These are phyloP conservation scores for Eubasilissa splendida DNA, from an alignment of 2,888 invertebrate species.

Conservation along the genomic window DNA sequence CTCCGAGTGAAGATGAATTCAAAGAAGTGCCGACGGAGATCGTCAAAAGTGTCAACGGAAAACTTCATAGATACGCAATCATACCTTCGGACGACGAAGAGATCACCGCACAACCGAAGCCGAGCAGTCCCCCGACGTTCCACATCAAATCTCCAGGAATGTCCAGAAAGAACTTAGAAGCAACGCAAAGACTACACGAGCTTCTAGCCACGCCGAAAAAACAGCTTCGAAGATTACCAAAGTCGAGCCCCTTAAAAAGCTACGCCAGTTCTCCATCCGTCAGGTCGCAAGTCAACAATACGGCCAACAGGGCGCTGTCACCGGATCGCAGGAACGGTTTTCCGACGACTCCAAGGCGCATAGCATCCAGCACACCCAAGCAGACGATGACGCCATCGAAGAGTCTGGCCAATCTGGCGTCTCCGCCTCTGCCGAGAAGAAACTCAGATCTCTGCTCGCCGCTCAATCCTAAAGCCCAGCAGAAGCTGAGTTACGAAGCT, in stretches of 20 bases:
- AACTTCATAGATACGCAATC: constrained; percentile 73
- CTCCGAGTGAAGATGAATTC: constrained; percentile 70
- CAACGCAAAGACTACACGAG: constrained; percentile 85
- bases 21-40: constrained; percentile 74
- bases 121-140: constrained; percentile 56
- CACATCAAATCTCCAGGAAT: constrained; percentile 64
- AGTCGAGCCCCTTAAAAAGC: constrained; percentile 63
- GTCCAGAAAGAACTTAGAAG: constrained; percentile 76
- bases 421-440: constrained; percentile 59
- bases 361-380: constrained; percentile 68
- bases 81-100: constrained; percentile 74
- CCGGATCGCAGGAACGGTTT: constrained; percentile 58
- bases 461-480: constrained; percentile 72
- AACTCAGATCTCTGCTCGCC: constrained; percentile 61
- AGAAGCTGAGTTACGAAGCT: constrained; percentile 72
- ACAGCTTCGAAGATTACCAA: constrained; percentile 62
- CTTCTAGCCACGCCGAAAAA: constrained; percentile 82
- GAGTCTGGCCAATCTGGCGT: constrained; percentile 69
- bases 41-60: constrained; percentile 78
- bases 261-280: constrained; percentile 72
- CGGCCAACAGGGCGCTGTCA: constrained; percentile 61
- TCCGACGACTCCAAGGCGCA: constrained; percentile 62
- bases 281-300: constrained; percentile 63
- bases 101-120: constrained; percentile 59
- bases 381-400: constrained; percentile 69